Conservation (phyloP, 2,888 invertebrate genomes). For the Nemoura dubitans region DNA sequence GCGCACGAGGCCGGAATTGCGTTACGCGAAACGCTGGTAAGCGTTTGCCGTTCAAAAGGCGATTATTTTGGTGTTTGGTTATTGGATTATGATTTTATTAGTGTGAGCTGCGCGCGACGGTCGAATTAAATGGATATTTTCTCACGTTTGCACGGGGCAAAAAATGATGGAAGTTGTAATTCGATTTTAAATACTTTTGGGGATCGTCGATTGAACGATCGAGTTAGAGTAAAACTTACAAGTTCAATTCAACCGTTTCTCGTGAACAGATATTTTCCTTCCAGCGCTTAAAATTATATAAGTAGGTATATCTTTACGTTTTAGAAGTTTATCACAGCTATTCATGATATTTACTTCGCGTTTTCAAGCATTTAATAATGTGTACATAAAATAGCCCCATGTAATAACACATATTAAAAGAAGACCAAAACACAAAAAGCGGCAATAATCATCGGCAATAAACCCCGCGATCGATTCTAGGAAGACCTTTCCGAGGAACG, state of each 20-base stretch:
- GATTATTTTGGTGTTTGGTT: neutral
- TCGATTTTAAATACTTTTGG: constrained; percentile 7
- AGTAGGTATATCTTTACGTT: too few relatives aligned
- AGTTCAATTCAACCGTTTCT: neutral
- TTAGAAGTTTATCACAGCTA: neutral
- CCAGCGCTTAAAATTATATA: too few relatives aligned
- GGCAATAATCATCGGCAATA: neutral
- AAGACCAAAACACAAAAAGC: neutral
- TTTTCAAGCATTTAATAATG: neutral
- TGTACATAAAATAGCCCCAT: neutral
- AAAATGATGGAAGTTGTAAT: neutral
- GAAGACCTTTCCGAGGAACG: neutral
- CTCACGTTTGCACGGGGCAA: neutral
- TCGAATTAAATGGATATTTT: neutral
- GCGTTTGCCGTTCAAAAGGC: neutral
- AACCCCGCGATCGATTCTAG: neutral
- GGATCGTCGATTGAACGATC: neutral
- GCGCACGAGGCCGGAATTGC: neutral
- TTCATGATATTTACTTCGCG: neutral
- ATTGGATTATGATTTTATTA: neutral
- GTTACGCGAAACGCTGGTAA: neutral
- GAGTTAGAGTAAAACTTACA: neutral
- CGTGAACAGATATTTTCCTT: neutral
- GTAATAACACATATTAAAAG: neutral
- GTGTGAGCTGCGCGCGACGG: neutral